phyloP scores from a whole-genome alignment of 2,888 invertebrate species.

The Drosophila robusta region DNA sequence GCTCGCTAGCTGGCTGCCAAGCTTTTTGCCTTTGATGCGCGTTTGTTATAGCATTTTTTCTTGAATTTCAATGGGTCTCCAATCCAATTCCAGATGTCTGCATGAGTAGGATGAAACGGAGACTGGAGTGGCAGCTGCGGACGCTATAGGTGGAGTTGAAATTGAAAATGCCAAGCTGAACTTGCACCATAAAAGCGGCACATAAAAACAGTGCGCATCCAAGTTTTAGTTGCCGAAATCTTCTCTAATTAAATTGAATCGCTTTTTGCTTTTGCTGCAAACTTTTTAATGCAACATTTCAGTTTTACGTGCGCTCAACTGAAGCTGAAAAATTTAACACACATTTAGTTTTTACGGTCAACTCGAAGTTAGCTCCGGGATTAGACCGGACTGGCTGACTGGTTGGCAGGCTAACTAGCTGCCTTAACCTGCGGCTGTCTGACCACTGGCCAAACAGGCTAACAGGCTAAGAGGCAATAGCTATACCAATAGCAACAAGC shows the following conservation, averaged over 20 bases:
- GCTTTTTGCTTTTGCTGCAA: slow-evolving; percentile 54
- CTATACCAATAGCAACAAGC: slow-evolving; percentile 2
- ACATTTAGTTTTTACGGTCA: slow-evolving; percentile 67
- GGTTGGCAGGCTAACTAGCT: slow-evolving; percentile 1
- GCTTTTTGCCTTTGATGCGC: slow-evolving; percentile 64
- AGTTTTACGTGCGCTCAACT: slow-evolving; percentile 60
- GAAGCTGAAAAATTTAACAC: slow-evolving; percentile 60
- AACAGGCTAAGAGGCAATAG: slow-evolving; percentile 4
- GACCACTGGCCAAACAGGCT: slow-evolving; percentile 9
- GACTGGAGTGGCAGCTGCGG: not conserved
- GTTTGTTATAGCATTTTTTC: slow-evolving; percentile 30
- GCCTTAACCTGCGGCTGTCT: slow-evolving; percentile 2
- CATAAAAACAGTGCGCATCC: slow-evolving; percentile 46
- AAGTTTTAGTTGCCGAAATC: slow-evolving; percentile 58
- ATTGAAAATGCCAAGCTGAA: slow-evolving; percentile 58
- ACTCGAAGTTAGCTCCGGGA: slow-evolving; percentile 39
- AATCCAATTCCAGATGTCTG: slow-evolving; percentile 44
- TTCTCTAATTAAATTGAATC: slow-evolving; percentile 75
- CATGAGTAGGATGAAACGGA: slow-evolving; percentile 39
- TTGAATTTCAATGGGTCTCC: slow-evolving; percentile 54
- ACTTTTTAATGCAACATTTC: slow-evolving; percentile 74
- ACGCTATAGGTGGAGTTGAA: not conserved
- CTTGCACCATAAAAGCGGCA: slow-evolving; percentile 60
- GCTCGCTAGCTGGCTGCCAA: slow-evolving; percentile 34
- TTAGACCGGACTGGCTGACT: slow-evolving; percentile 2